Evolutionary conservation across 2,113 vertebrate genomes (phyloP), one percentile per base, ranked within the genome.

Genomic region (Ia io): DNA sequence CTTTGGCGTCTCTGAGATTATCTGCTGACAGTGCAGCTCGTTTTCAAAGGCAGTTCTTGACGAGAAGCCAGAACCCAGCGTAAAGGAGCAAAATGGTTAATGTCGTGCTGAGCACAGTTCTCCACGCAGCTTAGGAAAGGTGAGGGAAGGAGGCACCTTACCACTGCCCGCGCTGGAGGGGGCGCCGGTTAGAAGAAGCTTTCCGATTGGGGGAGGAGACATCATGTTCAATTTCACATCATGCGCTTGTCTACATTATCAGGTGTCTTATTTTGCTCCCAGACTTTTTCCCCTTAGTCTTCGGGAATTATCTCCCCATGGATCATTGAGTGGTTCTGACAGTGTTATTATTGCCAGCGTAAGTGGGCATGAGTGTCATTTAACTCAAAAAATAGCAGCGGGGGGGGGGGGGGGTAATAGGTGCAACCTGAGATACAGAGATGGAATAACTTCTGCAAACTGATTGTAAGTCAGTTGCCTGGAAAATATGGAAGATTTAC

Each of bases 21-120:
- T 76, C 69, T 85, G 40, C 32, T 80, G 73, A 88, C 88, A 37
- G 0, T 37, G 59, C 74, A 84, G 49, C 63, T 91, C 87, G 61
- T 79, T 63, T 93, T 40, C 42, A 53, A n/a, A 88, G 71, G 25
- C 73, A 93, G 93, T 77, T 92, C 65, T 85, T 97, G 88, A 95
- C 91, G 91, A 97, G 96, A 92, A 77, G 96, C 92, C 56, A 85
- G 92, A 98, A 95, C 88, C 79, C 80, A 91, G 86, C 79, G 92
- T 88, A 96, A 74, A 88, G 84, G 87, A 94, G 93, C 86, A 95
- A 88, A 76, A 51, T 88, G 79, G 35, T 87, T 86, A 85, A 65
- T 59, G 83, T 6, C 12, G 25, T 70, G 28, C 56, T 76, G 40
- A 97, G 88, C 90, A 94, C 91, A 97, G 69, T 90, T 90, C 97